Base-by-base conservation (phyloP, 2,113 vertebrate species). In the Oostethus manadensis region DNA sequence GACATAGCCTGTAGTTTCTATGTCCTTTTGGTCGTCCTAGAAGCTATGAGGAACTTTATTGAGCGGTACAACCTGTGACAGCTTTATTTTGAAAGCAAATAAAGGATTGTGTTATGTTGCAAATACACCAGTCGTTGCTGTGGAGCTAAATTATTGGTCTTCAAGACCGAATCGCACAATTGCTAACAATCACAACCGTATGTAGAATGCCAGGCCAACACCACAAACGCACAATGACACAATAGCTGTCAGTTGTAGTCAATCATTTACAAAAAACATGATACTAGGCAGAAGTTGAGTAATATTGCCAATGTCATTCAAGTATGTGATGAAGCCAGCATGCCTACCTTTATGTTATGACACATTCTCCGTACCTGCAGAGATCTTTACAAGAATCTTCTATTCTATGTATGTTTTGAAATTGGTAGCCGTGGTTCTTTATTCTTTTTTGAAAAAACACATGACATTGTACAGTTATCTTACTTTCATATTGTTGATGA, bases 41-140 rank as follows among this genome's bases (percentile, higher is more conserved):
- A 21, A 15, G 10, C 53, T 51, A 70, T 51, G 8, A 44, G 56
- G 70, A 48, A 73, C 64, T 62, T 81, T 68, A 58, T 51, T 58
- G 22, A 46, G 49, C 11, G 64, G 13, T n/a, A 0, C 65, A 29
- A 44, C 64, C 16, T 48, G 10, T 33, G 46, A 51, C 13, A 49
- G 22, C 35, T 46, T 68, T 42, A 56, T 20, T 70, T 15, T 18
- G 8, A 59, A 50, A 59, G 23, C 14, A 4, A 77, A 80, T 73
- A 80, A 80, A 45, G 17, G 8, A 0, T 9, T 38, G 9, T 6
- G 6, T 18, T 10, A 10, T 44, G 10, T 48, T 48, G 1, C 20
- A 1, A 47, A 29, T 47, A 20, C 13, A 16, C 3, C 14, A 13
- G 4, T 58, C 18, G 29, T 2, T 40, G 1, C 48, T 26, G 33